phyloP scores from a whole-genome alignment of 2,113 vertebrate genomes.

The Ictalurus punctatus region DNA sequence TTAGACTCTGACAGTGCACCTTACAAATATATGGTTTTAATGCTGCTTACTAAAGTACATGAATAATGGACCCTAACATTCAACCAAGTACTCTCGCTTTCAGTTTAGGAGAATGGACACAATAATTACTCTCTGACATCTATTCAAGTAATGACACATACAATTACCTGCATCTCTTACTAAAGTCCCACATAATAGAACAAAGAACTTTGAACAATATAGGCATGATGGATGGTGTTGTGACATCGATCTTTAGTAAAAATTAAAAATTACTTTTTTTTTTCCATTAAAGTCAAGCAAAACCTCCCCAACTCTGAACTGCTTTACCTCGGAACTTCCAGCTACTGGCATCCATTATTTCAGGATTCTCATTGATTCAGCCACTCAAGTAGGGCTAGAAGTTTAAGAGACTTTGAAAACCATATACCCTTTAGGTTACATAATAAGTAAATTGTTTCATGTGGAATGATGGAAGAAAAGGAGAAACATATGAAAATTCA shows the following conservation, averaged over 20 bases:
- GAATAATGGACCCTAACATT: conserved; percentile 27
- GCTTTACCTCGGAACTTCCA: conserved; percentile 15
- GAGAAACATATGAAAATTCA: not conserved
- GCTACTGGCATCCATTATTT: not conserved
- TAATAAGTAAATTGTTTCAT: not conserved
- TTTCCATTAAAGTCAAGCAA: conserved; percentile 51
- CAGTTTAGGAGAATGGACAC: conserved; percentile 43
- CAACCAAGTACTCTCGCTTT: conserved; percentile 26
- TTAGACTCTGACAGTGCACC: conserved; percentile 20
- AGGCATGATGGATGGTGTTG: conserved; percentile 36
- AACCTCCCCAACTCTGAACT: not conserved
- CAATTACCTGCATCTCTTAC: conserved; percentile 44
- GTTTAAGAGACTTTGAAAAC: not conserved
- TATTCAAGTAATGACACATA: conserved; percentile 34
- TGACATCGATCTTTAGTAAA: conserved; percentile 45
- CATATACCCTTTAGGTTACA: not conserved
- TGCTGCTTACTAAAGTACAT: conserved; percentile 27
- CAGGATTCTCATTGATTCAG: conserved; percentile 35
- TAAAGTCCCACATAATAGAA: conserved; percentile 28
- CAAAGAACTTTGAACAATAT: conserved; percentile 29
- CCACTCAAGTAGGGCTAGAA: conserved; percentile 7
- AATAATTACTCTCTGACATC: conserved; percentile 47
- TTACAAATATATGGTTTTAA: conserved; percentile 40
- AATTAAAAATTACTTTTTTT: conserved; percentile 58
- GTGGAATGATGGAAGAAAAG: not conserved